A percentile compares a stretch with the other conserved stretches of the same genome.
These are phyloP conservation scores for Ips nitidus DNA, from an alignment of 1,140 invertebrate species.

Conservation along the genomic window DNA sequence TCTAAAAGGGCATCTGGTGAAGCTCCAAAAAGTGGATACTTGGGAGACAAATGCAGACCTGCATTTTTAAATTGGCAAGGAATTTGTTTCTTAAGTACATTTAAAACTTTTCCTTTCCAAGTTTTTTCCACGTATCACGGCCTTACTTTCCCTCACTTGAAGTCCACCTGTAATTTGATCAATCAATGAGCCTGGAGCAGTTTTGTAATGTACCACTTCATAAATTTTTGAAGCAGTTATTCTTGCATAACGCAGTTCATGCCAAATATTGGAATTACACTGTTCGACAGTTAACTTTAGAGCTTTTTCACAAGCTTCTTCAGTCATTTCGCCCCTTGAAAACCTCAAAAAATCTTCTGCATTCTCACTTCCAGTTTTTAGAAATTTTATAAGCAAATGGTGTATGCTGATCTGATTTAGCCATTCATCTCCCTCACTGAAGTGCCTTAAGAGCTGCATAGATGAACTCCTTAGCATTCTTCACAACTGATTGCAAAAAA, in stretches of 20 bases:
- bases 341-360: constrained; percentile 33
- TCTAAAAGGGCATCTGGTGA: constrained; percentile 54
- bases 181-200: constrained; percentile 45
- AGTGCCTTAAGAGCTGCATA: constrained; percentile 30
- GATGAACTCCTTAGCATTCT: too few species aligned
- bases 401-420: constrained; percentile 13
- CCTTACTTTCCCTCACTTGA: constrained; percentile 43
- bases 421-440: constrained; percentile 14
- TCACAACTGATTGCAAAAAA: too few species aligned
- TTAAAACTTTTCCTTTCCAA: constrained; percentile 46
- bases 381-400: constrained; percentile 15
- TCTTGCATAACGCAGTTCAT: constrained; percentile 49
- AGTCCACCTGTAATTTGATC: constrained; percentile 44
- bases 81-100: constrained; percentile 24
- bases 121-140: constrained; percentile 46
- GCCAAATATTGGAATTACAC: constrained; percentile 42
- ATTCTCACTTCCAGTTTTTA: neutral
- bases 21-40: constrained; percentile 48
- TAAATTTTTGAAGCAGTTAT: constrained; percentile 52
- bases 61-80: too few species aligned
- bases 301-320: constrained; percentile 31
- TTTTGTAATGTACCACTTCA: constrained; percentile 49
- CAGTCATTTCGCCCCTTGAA: constrained; percentile 28
- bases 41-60: constrained; percentile 37
- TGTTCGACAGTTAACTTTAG: constrained; percentile 37